A percentile compares a stretch with the other conserved stretches of the same genome.
Evolutionary conservation across 2,113 vertebrate genomes (phyloP).

Genomic region (Pagrus major): DNA sequence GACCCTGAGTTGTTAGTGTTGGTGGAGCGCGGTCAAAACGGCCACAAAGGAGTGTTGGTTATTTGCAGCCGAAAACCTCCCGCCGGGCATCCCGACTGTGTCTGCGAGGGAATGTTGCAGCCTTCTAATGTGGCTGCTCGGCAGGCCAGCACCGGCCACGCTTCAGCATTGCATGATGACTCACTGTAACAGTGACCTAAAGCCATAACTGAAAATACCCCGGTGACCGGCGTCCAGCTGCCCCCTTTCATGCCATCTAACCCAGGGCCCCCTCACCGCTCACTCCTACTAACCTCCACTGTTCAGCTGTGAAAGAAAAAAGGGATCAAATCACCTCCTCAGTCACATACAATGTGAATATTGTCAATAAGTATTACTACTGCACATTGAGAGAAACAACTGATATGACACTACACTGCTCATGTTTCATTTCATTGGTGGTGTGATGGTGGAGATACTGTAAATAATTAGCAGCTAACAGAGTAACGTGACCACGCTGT

Average conservation of each 20-base stretch:
- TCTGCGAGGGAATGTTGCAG: constrained; percentile 27
- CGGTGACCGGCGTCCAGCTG: constrained; percentile 26
- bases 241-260: constrained; percentile 6
- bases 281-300: constrained; percentile 41
- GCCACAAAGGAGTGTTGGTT: constrained; percentile 59
- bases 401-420: background rate
- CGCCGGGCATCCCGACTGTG: background rate
- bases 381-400: constrained; percentile 31
- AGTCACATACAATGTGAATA: constrained; percentile 43
- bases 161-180: constrained; percentile 72
- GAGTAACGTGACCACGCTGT: background rate
- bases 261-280: constrained; percentile 18
- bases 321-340: constrained; percentile 19
- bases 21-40: constrained; percentile 58
- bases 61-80: constrained; percentile 54
- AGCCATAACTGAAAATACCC: constrained; percentile 71
- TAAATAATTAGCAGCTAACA: constrained; percentile 48
- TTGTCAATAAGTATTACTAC: constrained; percentile 43
- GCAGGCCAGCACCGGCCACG: constrained; percentile 35
- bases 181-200: constrained; percentile 74
- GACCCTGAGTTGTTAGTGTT: constrained; percentile 58
- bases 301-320: constrained; percentile 27
- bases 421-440: constrained; percentile 24
- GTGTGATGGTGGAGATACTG: constrained; percentile 34
- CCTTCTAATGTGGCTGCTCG: constrained; percentile 64